A percentile compares a stretch with the other conserved stretches of the same genome.
These are phyloP conservation scores for Metallyticus violacea DNA, from an alignment of 2,888 invertebrate species.

Conservation along the genomic window DNA sequence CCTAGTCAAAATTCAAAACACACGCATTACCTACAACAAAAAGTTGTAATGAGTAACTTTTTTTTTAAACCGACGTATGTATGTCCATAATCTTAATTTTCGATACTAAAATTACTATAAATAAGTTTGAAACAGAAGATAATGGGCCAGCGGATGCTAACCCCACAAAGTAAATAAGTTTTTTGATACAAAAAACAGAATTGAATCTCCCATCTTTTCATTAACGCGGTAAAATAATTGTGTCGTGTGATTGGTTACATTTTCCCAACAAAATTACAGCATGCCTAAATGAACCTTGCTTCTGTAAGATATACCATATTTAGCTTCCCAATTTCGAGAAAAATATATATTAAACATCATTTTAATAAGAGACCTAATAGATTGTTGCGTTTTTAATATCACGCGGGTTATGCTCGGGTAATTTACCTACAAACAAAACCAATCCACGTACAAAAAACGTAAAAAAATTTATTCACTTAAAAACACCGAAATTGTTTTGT, in stretches of 20 bases:
- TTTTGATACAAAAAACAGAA: background rate
- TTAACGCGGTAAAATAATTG: background rate
- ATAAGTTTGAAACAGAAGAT: background rate
- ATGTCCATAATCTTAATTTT: background rate
- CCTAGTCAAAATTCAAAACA: no score
- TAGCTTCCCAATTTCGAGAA: background rate
- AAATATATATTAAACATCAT: background rate
- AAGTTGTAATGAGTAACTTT: no score
- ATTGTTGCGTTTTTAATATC: background rate
- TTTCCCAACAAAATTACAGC: background rate
- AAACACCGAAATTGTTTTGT: background rate
- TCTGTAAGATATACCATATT: background rate
- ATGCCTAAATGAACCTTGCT: no score
- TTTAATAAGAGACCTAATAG: background rate
- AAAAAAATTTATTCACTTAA: conserved; percentile 6
- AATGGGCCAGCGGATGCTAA: background rate
- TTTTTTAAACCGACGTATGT: no score
- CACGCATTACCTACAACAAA: no score
- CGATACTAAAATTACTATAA: background rate
- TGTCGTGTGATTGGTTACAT: background rate
- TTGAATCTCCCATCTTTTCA: background rate
- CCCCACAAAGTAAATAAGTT: background rate
- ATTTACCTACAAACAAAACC: background rate
- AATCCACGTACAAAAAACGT: background rate
- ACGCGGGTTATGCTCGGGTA: background rate